These are phyloP conservation scores for Drosophila ambigua DNA, from an alignment of 1,140 invertebrate genomes.

Conservation along the genomic window DNA sequence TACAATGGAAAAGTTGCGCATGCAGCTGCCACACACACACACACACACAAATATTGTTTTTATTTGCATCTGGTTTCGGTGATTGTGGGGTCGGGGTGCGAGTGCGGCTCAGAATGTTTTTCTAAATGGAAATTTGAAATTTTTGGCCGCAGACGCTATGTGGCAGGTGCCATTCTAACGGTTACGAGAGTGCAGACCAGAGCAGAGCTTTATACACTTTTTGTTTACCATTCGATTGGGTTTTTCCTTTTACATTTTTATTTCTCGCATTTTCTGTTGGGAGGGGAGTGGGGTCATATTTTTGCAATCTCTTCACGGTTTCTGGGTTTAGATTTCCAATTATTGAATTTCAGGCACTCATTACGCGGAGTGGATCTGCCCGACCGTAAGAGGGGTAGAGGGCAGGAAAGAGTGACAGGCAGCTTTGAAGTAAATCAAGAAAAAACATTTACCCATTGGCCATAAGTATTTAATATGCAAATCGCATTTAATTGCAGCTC, in stretches of 20 bases:
- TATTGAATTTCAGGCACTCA: slow-evolving; percentile 61
- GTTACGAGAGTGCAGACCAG: slow-evolving; percentile 22
- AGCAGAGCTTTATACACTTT: slow-evolving; percentile 24
- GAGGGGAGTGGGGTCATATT: slow-evolving; percentile 10
- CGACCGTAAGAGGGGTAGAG: slow-evolving; percentile 21
- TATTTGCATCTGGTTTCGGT: slow-evolving; percentile 48
- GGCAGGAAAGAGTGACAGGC: too few relatives aligned
- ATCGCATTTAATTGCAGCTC: slow-evolving; percentile 48
- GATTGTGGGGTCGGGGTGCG: too few relatives aligned
- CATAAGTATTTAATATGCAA: slow-evolving; percentile 35
- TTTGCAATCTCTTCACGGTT: slow-evolving; percentile 55
- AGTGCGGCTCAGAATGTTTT: slow-evolving; percentile 13
- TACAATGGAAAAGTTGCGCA: slow-evolving; percentile 51
- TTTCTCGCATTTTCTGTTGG: slow-evolving; percentile 4
- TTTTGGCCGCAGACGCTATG: slow-evolving; percentile 47
- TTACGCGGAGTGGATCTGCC: slow-evolving; percentile 46
- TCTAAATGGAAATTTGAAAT: slow-evolving; percentile 56
- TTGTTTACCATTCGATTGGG: slow-evolving; percentile 33
- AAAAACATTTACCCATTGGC: slow-evolving; percentile 8
- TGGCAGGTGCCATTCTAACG: slow-evolving; percentile 50
- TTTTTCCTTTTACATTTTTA: slow-evolving; percentile 22
- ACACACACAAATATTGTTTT: slow-evolving; percentile 50
- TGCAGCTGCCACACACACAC: slow-evolving; percentile 39
- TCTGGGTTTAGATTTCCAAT: slow-evolving; percentile 60
- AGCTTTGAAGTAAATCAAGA: not conserved